Evolutionary conservation across 2,888 invertebrate species (phyloP).

Genomic region (Cantharis lateralis): DNA sequence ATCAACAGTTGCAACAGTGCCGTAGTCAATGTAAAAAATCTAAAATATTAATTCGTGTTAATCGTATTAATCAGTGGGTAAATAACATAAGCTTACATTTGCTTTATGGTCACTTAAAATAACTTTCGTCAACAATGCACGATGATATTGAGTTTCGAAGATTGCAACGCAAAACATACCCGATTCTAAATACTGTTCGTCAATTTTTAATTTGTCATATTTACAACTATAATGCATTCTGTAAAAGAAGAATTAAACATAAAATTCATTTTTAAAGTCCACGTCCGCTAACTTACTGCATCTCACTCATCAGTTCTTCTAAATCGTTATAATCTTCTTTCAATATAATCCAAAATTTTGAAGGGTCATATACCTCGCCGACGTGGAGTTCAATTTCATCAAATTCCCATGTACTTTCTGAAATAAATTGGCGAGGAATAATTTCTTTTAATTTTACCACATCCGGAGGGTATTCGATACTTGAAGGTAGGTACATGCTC

Average conservation of each 20-base stretch:
- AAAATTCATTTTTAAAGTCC: neutral
- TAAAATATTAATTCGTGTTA: no score
- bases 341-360: slow-evolving; percentile 62
- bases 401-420: slow-evolving; percentile 4
- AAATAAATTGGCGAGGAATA: slow-evolving; percentile 35
- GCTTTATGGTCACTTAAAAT: slow-evolving; percentile 55
- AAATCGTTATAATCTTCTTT: slow-evolving; percentile 47
- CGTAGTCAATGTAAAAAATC: slow-evolving; percentile 65
- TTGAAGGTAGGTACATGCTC: neutral
- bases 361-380: slow-evolving; percentile 62
- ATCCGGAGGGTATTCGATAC: slow-evolving; percentile 14
- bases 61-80: no score
- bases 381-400: slow-evolving; percentile 54
- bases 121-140: slow-evolving; percentile 58
- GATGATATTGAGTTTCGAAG: slow-evolving; percentile 60
- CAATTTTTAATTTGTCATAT: slow-evolving; percentile 33
- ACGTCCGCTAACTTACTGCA: slow-evolving; percentile 53
- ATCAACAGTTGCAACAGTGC: slow-evolving; percentile 58
- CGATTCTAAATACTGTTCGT: slow-evolving; percentile 35
- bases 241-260: neutral
- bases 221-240: neutral
- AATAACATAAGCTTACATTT: slow-evolving; percentile 49
- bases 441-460: slow-evolving; percentile 26
- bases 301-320: slow-evolving; percentile 59
- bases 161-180: slow-evolving; percentile 59